Conservation (phyloP, 2,113 vertebrate species). For the Paedocypris sp. region DNA sequence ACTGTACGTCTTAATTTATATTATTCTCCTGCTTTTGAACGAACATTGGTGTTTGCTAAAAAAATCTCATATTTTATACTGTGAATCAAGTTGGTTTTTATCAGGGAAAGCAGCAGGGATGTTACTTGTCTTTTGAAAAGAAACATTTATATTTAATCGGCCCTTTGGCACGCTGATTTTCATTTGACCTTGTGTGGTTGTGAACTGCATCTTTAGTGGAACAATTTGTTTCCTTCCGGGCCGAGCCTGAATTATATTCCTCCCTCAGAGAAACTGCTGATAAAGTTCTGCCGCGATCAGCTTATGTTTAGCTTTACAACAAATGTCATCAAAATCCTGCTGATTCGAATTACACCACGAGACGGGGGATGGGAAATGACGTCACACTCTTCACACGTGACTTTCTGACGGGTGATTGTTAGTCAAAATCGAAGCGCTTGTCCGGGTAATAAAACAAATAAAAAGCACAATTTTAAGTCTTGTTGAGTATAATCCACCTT, state of each 20-base stretch:
- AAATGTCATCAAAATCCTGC: constrained; percentile 9
- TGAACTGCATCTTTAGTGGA: not conserved
- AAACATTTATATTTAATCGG: not conserved
- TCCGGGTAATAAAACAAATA: no score
- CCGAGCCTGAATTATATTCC: not conserved
- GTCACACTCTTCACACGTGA: not conserved
- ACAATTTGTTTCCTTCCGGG: not conserved
- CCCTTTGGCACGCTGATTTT: not conserved
- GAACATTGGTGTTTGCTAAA: no score
- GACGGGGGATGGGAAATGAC: not conserved
- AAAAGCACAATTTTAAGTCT: no score
- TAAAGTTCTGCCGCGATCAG: constrained; percentile 11
- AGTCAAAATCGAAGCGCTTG: not conserved
- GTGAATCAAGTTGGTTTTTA: no score
- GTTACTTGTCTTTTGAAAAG: no score
- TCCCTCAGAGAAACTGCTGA: not conserved
- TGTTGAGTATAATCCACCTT: no score
- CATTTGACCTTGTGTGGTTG: not conserved
- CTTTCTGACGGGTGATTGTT: not conserved
- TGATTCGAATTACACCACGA: constrained; percentile 2
- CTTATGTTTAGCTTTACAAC: constrained; percentile 17
- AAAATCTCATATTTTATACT: no score
- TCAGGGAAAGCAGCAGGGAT: no score
- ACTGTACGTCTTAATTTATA: no score
- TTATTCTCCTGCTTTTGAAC: no score